Conservation (phyloP, 2,888 invertebrate species). For the Monochamus alternatus region DNA sequence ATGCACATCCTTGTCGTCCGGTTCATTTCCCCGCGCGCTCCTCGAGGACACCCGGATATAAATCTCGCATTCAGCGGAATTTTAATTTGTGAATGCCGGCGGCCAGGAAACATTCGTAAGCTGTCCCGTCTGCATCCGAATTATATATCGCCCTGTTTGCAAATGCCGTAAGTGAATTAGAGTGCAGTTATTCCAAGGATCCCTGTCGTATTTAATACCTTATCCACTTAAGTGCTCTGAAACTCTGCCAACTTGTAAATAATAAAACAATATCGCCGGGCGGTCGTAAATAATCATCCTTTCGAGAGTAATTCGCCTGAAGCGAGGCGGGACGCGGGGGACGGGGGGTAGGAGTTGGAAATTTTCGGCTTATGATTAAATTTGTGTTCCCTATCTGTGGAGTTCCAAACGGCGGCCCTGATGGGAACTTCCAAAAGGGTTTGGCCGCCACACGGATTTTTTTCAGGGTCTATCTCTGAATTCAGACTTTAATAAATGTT, state of each 20-base stretch:
- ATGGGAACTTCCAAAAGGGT: too few relatives aligned
- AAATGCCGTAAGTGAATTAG: constrained; percentile 33
- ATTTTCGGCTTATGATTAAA: not conserved
- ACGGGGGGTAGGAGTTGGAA: not conserved
- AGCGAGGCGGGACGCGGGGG: not conserved
- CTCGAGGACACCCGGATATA: constrained; percentile 40
- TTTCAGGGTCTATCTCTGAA: too few relatives aligned
- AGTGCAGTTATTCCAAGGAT: constrained; percentile 31
- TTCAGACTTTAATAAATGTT: too few relatives aligned
- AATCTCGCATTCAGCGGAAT: constrained; percentile 52
- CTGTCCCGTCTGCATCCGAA: constrained; percentile 46
- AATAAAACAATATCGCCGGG: constrained; percentile 22
- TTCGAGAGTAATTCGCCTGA: not conserved
- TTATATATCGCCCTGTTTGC: constrained; percentile 48
- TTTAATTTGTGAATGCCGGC: constrained; percentile 51
- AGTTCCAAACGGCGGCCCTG: too few relatives aligned
- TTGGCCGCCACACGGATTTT: too few relatives aligned
- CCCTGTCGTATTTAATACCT: constrained; percentile 28
- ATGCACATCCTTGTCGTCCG: constrained; percentile 30
- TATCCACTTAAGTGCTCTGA: constrained; percentile 31
- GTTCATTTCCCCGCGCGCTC: constrained; percentile 1
- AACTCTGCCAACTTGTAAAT: constrained; percentile 32
- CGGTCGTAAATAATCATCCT: constrained; percentile 21
- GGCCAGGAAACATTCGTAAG: constrained; percentile 46
- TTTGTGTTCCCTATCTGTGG: not conserved